Base-by-base conservation (phyloP, 2,888 invertebrate species). In the Cyrtodaria siliqua region DNA sequence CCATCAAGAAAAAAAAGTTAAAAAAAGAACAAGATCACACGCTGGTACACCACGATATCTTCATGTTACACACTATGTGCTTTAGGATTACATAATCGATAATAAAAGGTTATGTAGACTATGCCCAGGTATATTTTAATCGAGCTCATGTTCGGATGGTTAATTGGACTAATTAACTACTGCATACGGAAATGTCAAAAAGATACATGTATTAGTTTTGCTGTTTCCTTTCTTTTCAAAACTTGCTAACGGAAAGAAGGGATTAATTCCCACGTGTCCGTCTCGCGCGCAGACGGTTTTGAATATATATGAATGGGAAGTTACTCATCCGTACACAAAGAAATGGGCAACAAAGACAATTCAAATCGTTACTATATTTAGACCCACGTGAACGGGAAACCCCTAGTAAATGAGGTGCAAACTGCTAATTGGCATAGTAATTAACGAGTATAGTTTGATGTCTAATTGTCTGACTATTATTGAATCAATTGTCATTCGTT, bases 301-400 rank as follows among this genome's bases (percentile, higher is more conserved):
- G n/a, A 63, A 56, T 23, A 38, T 12, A 18, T 38, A 60, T 69
- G 60, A 69, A 75, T 75, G 69, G 61, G 40, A 60, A 61, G 9
- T 38, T 49, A 71, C 24, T 55, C 59, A 59, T 42, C 67, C 77
- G 67, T 68, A 38, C 33, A 33, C 33, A 38, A 60, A 72, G 56
- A 62, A 44, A 23, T 20, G 72, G 72, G 72, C 68, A 69, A 79
- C 71, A 71, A 79, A 79, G 69, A 55, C 40, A 6, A 23, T 70
- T 75, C 63, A 63, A 79, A 75, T 55, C 40, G 72, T 68, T 66
- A 68, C 80, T 80, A 80, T 59, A 56, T 76, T 76, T 76, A 80
- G 80, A 53, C 73, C 80, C 80, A 80, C 80, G 80, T 80, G 80
- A 69, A 20, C n/a, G 68, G 68, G 27, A 68, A 60, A 29, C 60